Base-by-base conservation (phyloP, 2,113 vertebrate genomes). In the Probosciger aterrimus region DNA sequence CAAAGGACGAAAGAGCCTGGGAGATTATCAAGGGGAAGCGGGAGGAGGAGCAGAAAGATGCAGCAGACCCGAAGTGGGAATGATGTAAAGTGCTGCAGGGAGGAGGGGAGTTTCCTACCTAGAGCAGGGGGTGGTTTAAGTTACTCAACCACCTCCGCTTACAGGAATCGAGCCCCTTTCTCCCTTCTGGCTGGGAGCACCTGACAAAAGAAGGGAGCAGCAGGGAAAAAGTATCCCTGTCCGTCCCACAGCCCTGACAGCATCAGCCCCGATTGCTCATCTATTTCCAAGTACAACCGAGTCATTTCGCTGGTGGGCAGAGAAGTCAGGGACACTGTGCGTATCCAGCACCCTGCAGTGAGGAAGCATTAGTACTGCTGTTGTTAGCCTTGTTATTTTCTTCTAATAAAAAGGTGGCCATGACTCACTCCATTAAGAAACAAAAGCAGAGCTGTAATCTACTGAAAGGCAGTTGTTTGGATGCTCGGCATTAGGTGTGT, bases 401-500 rank as follows among this genome's bases (percentile, higher is more conserved):
- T 95, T 85, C 94, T 95, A 96, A 93, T 96, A 95, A 95, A 95
- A 96, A 95, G 95, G 93, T 95, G 86, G 89, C 75, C 94, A 59
- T 97, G 96, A 95, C 84, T 97, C 96, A 96, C 81, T 93, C 84
- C 25, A 86, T 95, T 95, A 91, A 96, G 95, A 95, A 97, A 95
- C 95, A 96, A 93, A 95, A 93, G 89, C 86, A 82, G 87, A 95
- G 93, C 93, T 95, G 84, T 92, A 93, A 96, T 91, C 94, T 85
- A 81, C 94, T 79, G 93, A 67, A 79, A 87, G 77, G 94, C 89
- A 84, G 89, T 92, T 88, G 94, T 93, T 96, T 84, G 86, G 96
- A 93, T 93, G 91, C 86, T 69, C 47, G 4, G 93, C 33, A 17
- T 75, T 75, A 95, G 94, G 84, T 24, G 83, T 92, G 91, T 82